These are phyloP conservation scores for Epinephelus cyanopodus DNA, from an alignment of 2,113 vertebrate genomes.

Conservation along the genomic window DNA sequence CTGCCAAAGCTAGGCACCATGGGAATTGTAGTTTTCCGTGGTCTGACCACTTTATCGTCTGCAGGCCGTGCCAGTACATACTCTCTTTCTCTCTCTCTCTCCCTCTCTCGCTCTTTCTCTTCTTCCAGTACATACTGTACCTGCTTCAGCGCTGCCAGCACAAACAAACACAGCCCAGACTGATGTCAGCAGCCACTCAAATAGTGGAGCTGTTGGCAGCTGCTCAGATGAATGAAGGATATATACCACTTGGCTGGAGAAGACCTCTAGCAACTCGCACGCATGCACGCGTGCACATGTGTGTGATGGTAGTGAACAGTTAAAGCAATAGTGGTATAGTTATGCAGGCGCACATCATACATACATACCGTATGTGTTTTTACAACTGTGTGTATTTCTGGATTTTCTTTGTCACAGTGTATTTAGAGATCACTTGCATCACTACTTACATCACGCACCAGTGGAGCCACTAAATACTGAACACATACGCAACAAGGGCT, in stretches of 20 bases:
- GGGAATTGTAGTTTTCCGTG: slow-evolving; percentile 81
- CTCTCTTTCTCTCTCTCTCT: slow-evolving; percentile 31
- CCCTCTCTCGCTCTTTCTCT: background rate
- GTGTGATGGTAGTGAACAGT: background rate
- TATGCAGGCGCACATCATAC: background rate
- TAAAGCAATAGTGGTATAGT: no score
- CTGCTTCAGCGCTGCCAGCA: slow-evolving; percentile 66
- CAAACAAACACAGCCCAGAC: slow-evolving; percentile 69
- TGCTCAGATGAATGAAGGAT: slow-evolving; percentile 56
- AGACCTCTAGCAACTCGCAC: slow-evolving; percentile 26
- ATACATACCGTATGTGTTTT: no score
- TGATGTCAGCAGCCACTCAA: slow-evolving; percentile 73
- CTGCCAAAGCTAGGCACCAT: slow-evolving; percentile 73
- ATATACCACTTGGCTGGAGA: slow-evolving; percentile 47
- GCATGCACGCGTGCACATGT: no score
- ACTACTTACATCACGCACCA: background rate
- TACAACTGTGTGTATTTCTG: background rate
- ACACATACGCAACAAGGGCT: no score
- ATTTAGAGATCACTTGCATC: background rate
- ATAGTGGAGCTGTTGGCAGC: slow-evolving; percentile 54
- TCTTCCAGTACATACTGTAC: slow-evolving; percentile 68
- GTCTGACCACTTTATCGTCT: slow-evolving; percentile 62
- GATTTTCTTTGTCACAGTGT: background rate
- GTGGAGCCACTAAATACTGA: slow-evolving; percentile 9
- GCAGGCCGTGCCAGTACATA: slow-evolving; percentile 46